Evolutionary conservation across 2,113 vertebrate species (phyloP).

Genomic region (Pluvianellus socialis): DNA sequence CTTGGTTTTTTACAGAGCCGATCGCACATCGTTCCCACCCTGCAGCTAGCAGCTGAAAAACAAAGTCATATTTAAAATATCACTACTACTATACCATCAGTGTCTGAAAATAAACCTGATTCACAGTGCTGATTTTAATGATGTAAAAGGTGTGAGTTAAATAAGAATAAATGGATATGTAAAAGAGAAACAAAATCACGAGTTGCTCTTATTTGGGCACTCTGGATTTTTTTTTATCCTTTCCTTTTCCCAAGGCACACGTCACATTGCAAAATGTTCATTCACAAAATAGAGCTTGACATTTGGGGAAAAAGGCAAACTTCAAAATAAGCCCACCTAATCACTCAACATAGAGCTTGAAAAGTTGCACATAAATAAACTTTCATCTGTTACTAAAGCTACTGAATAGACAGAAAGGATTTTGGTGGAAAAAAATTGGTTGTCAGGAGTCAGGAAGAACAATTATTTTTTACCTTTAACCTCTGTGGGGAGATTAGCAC

Average conservation of each 20-base stretch:
- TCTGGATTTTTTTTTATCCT: not conserved
- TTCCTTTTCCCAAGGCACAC: not conserved
- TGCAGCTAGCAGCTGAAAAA: not conserved
- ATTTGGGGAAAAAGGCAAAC: not conserved
- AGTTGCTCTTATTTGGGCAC: not conserved
- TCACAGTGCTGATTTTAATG: not conserved
- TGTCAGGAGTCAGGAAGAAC: not conserved
- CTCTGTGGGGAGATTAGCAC: not conserved
- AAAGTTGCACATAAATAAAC: not conserved
- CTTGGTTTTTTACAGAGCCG: not conserved
- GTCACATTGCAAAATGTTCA: not conserved
- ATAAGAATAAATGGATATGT: not conserved
- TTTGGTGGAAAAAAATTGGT: not conserved
- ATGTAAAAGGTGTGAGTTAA: not conserved
- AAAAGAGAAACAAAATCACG: not conserved
- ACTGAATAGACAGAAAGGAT: not conserved
- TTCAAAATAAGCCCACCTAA: not conserved
- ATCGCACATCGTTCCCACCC: not conserved
- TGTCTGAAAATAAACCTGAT: not conserved
- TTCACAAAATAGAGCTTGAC: conserved; percentile 37
- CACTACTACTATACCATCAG: not conserved
- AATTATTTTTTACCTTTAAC: not conserved
- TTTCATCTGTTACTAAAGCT: not conserved
- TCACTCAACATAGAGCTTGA: not conserved
- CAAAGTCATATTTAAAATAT: not conserved